phyloP scores from a whole-genome alignment of 2,888 invertebrate genomes.

The Argyra leucocephala region DNA sequence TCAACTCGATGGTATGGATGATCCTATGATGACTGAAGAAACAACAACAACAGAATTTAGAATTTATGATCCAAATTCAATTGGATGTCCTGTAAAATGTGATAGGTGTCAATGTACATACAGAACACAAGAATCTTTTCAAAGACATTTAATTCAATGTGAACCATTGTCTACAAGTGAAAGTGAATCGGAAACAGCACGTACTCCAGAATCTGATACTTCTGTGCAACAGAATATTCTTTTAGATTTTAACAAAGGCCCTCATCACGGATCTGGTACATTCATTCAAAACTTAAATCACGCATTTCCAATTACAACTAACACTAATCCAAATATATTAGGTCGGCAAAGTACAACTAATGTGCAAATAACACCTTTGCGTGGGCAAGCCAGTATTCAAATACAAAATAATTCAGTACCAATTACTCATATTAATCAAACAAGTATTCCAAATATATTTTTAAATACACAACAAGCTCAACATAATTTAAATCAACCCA shows the following conservation, averaged over 20 bases:
- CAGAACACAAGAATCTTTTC: conserved; percentile 70
- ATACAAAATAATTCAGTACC: conserved; percentile 20
- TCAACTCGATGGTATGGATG: conserved; percentile 62
- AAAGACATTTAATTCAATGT: conserved; percentile 66
- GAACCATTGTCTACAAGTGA: conserved; percentile 69
- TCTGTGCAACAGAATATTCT: conserved; percentile 18
- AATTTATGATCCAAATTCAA: conserved; percentile 37
- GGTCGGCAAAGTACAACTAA: conserved; percentile 6
- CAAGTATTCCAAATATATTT: conserved; percentile 21
- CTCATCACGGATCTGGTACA: conserved; percentile 15
- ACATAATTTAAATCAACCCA: conserved; percentile 15
- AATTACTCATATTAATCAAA: conserved; percentile 19
- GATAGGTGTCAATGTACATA: conserved; percentile 80
- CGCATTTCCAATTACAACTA: conserved; percentile 12
- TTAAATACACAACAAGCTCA: conserved; percentile 18
- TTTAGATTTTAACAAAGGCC: conserved; percentile 16
- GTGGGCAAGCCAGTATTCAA: neutral
- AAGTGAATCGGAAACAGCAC: conserved; percentile 63
- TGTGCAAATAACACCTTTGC: conserved; percentile 11
- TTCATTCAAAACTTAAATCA: conserved; percentile 21
- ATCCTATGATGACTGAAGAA: conserved; percentile 48
- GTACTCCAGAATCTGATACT: conserved; percentile 41
- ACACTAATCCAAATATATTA: neutral
- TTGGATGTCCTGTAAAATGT: conserved; percentile 61
- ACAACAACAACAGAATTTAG: conserved; percentile 23